A percentile compares a stretch with the other conserved stretches of the same genome.
These are phyloP conservation scores for Nasua narica DNA, from an alignment of 2,797 vertebrate genomes.

Conservation along the genomic window DNA sequence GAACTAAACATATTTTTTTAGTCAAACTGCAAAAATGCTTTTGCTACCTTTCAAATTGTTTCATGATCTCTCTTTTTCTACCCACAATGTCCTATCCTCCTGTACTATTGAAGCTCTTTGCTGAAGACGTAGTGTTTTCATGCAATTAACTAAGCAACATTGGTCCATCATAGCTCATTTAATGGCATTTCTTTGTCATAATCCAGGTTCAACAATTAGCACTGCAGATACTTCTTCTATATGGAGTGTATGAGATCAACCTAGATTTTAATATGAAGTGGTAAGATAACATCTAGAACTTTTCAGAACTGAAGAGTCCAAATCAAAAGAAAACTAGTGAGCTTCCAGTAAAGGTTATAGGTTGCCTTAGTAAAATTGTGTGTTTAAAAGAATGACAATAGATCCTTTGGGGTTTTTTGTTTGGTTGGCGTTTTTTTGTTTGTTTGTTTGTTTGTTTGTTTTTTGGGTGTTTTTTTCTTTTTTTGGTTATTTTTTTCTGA, in stretches of 20 bases:
- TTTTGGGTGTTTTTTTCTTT: background rate
- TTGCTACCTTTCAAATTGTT: conserved; percentile 36
- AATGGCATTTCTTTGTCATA: background rate
- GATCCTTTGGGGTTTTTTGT: background rate
- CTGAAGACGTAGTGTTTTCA: background rate
- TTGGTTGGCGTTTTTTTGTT: background rate
- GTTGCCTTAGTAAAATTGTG: background rate
- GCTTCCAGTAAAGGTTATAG: conserved; percentile 22
- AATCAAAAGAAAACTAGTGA: conserved; percentile 5
- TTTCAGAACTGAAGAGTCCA: conserved; percentile 44
- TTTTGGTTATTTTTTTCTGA: background rate
- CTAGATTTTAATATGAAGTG: conserved; percentile 55
- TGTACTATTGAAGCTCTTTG: conserved; percentile 13
- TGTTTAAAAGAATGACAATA: conserved; percentile 30
- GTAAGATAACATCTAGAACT: conserved; percentile 59
- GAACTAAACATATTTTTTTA: conserved; percentile 22
- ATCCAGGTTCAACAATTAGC: background rate
- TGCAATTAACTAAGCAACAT: conserved; percentile 39
- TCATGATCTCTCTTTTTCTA: background rate
- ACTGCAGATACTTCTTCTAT: conserved; percentile 25
- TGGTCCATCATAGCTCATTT: conserved; percentile 28
- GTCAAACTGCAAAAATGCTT: conserved; percentile 14
- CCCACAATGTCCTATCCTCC: background rate
- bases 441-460: background rate
- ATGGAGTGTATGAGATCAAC: background rate